phyloP scores from a whole-genome alignment of 2,797 vertebrate species.

The Chaunax sp. region DNA sequence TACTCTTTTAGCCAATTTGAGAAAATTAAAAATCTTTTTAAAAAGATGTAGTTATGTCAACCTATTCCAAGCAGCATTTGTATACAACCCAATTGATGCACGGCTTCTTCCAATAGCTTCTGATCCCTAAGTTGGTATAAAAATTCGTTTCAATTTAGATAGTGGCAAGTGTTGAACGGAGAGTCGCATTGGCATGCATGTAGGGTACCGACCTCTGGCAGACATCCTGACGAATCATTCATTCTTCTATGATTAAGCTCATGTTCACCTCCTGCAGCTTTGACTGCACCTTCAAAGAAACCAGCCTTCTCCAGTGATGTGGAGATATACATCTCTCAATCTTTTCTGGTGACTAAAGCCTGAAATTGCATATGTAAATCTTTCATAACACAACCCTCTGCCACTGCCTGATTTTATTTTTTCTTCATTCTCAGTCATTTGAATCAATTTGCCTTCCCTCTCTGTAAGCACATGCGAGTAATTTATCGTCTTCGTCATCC shows the following conservation, averaged over 20 bases:
- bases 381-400: constrained; percentile 17
- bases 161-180: constrained; percentile 62
- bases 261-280: constrained; percentile 26
- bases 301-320: constrained; percentile 28
- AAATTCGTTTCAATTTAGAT: constrained; percentile 83
- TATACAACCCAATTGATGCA: constrained; percentile 78
- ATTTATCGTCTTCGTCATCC: constrained; percentile 24
- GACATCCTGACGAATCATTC: constrained; percentile 55
- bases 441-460: constrained; percentile 25
- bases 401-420: neutral
- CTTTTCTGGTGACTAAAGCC: constrained; percentile 34
- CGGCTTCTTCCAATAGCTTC: constrained; percentile 79
- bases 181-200: constrained; percentile 41
- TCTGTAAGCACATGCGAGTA: constrained; percentile 13
- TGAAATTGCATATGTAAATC: constrained; percentile 46
- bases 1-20: constrained; percentile 71
- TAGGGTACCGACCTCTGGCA: constrained; percentile 47
- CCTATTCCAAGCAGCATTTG: constrained; percentile 67
- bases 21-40: constrained; percentile 75
- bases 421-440: constrained; percentile 14
- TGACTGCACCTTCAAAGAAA: constrained; percentile 12
- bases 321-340: constrained; percentile 40
- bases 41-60: constrained; percentile 72
- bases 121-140: constrained; percentile 78
- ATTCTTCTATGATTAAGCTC: constrained; percentile 46